Base-by-base conservation (phyloP, 2,888 invertebrate species). In the Cosmia trapezina region DNA sequence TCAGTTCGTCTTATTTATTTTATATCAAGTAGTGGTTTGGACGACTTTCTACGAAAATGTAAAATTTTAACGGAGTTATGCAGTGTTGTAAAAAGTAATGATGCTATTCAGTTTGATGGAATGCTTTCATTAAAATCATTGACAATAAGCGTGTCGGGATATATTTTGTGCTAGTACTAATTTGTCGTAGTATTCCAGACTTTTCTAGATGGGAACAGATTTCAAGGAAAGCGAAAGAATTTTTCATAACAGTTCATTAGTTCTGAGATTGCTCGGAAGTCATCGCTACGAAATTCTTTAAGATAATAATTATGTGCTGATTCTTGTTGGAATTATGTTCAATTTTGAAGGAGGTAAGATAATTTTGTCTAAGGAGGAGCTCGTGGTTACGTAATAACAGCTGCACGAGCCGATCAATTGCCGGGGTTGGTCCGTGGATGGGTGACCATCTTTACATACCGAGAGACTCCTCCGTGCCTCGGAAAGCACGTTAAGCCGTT, bases 1-100 rank as follows among this genome's bases (percentile, higher is more conserved):
- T 85, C 85, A 82, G 86, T 85, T 85, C 74, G 80, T 85, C 88
- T 86, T 84, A 88, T 89, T 87, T 88, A 88, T 88, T 87, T 88
- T 89, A 83, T 88, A 86, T 84, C 85, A 88, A 83, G 85, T 82
- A 79, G 80, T 81, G 78, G 79, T 84, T 76, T 71, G 67, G 78
- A 76, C 78, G 72, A 47, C 62, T 80, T 82, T 80, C 78, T 70
- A 75, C 53, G 73, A 79, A 82, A 73, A 76, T 64, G 77, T 54
- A 73, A 73, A 64, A 81, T 81, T 70, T 79, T 78, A 78, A 76
- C 74, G 0, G 62, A 79, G 69, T 66, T 83, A 76, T 81, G 78
- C 70, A 62, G 76, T 65, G 73, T 79, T 78, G 65, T 84, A 65
- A 78, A 84, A 86, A 76, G 73, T 80, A 74, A 81, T 86, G 81